A percentile compares a stretch with the other conserved stretches of the same genome.
These are phyloP conservation scores for Neodiprion fabricii DNA, from an alignment of 1,140 invertebrate species.

Conservation along the genomic window DNA sequence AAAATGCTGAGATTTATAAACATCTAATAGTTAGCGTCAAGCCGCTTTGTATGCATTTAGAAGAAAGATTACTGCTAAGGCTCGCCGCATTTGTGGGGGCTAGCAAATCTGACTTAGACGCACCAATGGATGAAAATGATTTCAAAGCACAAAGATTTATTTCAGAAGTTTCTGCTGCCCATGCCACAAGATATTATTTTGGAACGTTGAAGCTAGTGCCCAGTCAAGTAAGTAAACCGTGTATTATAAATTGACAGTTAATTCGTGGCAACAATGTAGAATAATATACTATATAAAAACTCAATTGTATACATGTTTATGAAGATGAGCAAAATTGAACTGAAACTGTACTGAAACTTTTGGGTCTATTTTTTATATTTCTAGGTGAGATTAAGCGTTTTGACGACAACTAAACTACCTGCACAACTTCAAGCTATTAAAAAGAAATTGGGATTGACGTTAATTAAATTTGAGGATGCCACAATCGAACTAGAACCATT, in stretches of 20 bases:
- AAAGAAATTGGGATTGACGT: constrained; percentile 81
- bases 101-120: constrained; percentile 49
- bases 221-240: constrained; percentile 64
- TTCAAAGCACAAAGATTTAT: constrained; percentile 78
- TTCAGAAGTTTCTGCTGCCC: constrained; percentile 79
- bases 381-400: constrained; percentile 82
- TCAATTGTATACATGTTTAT: constrained; percentile 5
- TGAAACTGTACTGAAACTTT: neutral
- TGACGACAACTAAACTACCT: constrained; percentile 82
- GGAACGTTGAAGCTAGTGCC: constrained; percentile 82
- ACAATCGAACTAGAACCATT: constrained; percentile 90
- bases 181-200: constrained; percentile 90
- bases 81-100: constrained; percentile 75
- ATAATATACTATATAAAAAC: constrained; percentile 8
- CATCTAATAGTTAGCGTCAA: constrained; percentile 84
- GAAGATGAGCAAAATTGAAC: neutral
- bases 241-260: constrained; percentile 9
- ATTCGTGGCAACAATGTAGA: neutral
- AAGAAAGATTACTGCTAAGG: constrained; percentile 88
- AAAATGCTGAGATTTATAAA: constrained; percentile 75
- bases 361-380: constrained; percentile 30
- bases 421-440: constrained; percentile 81
- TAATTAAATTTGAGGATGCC: constrained; percentile 97
- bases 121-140: constrained; percentile 73
- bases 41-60: constrained; percentile 84